Base-by-base conservation (phyloP, 1,140 invertebrate species). In the Myzus persicae region DNA sequence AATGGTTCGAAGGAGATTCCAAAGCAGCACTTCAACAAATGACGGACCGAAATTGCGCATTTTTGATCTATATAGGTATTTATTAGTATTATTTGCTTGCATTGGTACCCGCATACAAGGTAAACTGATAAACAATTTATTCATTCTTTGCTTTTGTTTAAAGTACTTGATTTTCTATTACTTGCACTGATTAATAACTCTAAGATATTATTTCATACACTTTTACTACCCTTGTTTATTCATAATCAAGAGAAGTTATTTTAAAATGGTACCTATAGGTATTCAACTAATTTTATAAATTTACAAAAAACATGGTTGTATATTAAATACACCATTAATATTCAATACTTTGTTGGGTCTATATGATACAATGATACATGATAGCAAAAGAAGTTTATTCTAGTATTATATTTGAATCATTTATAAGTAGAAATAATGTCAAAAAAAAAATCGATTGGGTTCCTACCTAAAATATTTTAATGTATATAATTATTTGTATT, bases 51-150 rank as follows among this genome's bases (percentile, higher is more conserved):
- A 91, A 91, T 91, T 91, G 90, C 14, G 54, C 26, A 1, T 42
- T 91, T 44, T 42, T 91, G 36, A n/a, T 91, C n/a, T 91, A 91
- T 26, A 91, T 91, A 91, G 54, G 90, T 91, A 67, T 91, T 84
- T 40, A 42, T 67, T 18, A n/a, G 20, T 14, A 76, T 59, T 31
- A 59, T n/a, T 67, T 31, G 0, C 1, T 76, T 76, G 3, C 59
- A n/a, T n/a, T n/a, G 31, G 14, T 76, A n/a, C n/a, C 4, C n/a
- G 59, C 4, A n/a, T 14, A n/a, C 36, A 0, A 76, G 59, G 4
- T 76, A 76, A 14, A n/a, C 18, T 20, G 14, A 67, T 67, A 59
- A 0, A 59, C 26, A 31, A 59, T 26, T 59, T 59, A 76, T 76
- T n/a, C 4, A 18, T 76, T 76, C 31, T n/a, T n/a, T 0, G 4